Evolutionary conservation across 2,888 invertebrate genomes (phyloP), one percentile per base, ranked within the genome.

Genomic region (Catonia carolina): DNA sequence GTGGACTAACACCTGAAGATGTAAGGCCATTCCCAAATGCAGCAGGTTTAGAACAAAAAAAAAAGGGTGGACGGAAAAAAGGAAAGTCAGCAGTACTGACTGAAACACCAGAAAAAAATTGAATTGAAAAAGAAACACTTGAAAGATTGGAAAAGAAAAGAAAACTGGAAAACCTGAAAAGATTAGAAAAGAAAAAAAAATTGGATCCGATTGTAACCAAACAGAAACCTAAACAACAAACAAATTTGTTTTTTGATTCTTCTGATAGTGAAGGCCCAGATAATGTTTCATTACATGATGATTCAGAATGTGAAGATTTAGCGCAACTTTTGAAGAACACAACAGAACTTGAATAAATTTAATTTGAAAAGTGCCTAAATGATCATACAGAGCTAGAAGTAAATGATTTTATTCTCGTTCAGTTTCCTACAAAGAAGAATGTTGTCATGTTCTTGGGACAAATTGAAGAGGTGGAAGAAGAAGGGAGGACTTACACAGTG

Each of bases 371-470:
- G 23, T 27, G 33, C 49, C 22, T 47, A 22, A 23, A 52, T 23
- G 42, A 42, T 22, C 10, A 41, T 2, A 41, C 23, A 31, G 42
- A 8, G 15, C 23, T 53, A 42, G 14, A 53, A 45, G 45, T 53
- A n/a, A 53, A 53, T 53, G 42, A 53, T 22, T 53, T 45, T 45
- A 20, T 53, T 17, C 27, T 53, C 33, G 45, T 53, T 27, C 5
- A 27, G 27, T 27, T 27, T 53, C n/a, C 53, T 33, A 18, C 18
- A 45, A 53, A 53, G 20, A 45, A 45, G 12, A 53, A 53, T 12
- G 10, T 18, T 12, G 15, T 53, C 22, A 41, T 41, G 22, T 53
- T 14, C 20, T 14, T 53, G 12, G 53, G 53, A 35, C 45, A 53
- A 33, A 35, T 50, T 2, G 33, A 45, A 53, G 53, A 42, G 20